Base-by-base conservation (phyloP, 2,797 vertebrate species). In the Macropus fuliginosus region DNA sequence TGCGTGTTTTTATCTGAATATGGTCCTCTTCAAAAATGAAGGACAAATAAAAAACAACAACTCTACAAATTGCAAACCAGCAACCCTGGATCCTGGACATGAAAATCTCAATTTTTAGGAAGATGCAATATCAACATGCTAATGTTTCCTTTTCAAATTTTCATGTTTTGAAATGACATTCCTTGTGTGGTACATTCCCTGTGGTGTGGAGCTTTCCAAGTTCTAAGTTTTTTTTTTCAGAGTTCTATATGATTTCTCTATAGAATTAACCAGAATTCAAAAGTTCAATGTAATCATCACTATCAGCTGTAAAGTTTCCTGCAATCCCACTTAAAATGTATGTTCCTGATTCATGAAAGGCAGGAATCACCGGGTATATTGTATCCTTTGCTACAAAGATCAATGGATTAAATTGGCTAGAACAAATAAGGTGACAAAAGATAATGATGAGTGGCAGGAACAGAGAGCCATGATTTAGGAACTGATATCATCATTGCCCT, bases 321-420 rank as follows among this genome's bases (percentile, higher is more conserved):
- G 46, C 54, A 87, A 59, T 90, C 91, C 92, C 95, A 92, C 92
- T 98, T 98, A 95, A 91, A 52, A 95, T 95, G 93, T 90, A 96
- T 97, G 93, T 98, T 96, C 56, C 54, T 98, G 97, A 97, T 96
- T 98, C 97, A 96, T 96, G 92, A 92, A 97, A 95, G 94, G 90
- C 87, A 96, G 97, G 96, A 98, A 97, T 97, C 98, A 96, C 97
- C 94, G 12, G 54, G 92, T 97, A 94, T 96, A 98, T 98, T 98
- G 97, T 92, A 98, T 97, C 74, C 95, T 98, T 98, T 98, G 96
- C 97, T 98, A 93, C 92, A 56, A 97, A 96, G 96, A 98, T 98
- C 98, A 98, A 98, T 98, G 97, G 98, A 97, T 98, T 98, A 98
- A 99, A 99, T 98, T 98, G 98, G 52, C 94, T 98, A 97, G 98